phyloP scores from a whole-genome alignment of 2,113 vertebrate genomes.

The Chionis minor region DNA sequence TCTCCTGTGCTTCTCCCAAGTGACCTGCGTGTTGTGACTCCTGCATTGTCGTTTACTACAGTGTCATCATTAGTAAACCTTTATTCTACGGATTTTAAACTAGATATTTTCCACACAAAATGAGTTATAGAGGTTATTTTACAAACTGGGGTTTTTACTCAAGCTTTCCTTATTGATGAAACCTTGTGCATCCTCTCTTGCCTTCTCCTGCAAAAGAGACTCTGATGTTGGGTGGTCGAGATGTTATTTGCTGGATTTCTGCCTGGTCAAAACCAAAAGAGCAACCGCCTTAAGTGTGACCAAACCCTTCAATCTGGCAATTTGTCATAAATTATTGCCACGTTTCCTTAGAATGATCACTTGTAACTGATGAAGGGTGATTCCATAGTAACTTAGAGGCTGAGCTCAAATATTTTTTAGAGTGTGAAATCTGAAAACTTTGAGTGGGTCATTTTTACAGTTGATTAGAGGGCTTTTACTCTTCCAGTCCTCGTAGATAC shows the following conservation, averaged over 20 bases:
- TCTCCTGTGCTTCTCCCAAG: not conserved
- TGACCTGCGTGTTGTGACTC: not conserved
- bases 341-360: not conserved
- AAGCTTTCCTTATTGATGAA: not conserved
- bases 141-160: not conserved
- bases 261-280: not conserved
- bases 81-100: not conserved
- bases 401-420: not conserved
- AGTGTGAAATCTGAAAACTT: not conserved
- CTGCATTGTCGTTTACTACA: not conserved
- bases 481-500: not conserved
- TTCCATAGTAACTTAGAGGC: not conserved
- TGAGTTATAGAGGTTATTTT: not conserved
- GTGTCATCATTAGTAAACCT: not conserved
- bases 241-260: not conserved
- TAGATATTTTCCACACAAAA: not conserved
- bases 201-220: not conserved
- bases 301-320: not conserved
- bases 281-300: not conserved
- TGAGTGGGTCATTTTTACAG: not conserved
- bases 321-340: slow-evolving; percentile 28
- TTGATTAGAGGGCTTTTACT: not conserved
- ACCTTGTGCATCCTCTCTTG: not conserved
- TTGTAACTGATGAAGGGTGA: not conserved
- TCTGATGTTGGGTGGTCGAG: not conserved